Evolutionary conservation across 2,113 vertebrate species (phyloP).

Genomic region (Chrysemys picta): DNA sequence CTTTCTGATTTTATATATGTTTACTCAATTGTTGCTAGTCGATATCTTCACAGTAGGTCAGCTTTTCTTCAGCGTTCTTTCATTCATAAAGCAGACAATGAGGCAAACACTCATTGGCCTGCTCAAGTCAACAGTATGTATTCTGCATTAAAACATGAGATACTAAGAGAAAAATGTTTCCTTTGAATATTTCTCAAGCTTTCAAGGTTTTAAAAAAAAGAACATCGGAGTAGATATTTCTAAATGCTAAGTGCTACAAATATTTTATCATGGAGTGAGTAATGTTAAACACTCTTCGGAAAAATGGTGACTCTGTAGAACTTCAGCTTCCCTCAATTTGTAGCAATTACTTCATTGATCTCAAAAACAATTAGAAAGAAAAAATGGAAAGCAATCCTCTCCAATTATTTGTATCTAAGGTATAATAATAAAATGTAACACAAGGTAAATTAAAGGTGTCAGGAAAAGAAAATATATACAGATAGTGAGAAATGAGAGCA

Average conservation of each 20-base stretch:
- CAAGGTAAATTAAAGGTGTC: background rate
- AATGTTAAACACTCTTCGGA: conserved; percentile 17
- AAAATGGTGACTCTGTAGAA: conserved; percentile 18
- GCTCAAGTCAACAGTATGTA: background rate
- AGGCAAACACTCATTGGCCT: background rate
- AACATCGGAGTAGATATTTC: background rate
- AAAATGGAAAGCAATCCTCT: background rate
- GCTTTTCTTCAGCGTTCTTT: conserved; percentile 48
- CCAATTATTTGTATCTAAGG: background rate
- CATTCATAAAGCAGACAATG: conserved; percentile 20
- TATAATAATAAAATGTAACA: conserved; percentile 10
- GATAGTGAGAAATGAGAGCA: background rate
- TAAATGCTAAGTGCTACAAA: conserved; percentile 5
- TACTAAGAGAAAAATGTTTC: conserved; percentile 11
- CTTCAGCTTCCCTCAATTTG: background rate
- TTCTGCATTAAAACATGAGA: conserved; percentile 21
- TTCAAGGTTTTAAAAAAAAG: background rate
- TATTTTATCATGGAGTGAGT: conserved; percentile 23
- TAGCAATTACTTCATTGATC: background rate
- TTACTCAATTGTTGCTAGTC: background rate
- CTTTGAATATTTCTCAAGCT: background rate
- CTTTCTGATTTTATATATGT: background rate
- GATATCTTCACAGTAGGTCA: background rate
- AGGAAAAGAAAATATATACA: background rate
- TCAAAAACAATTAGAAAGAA: conserved; percentile 27